These are phyloP conservation scores for Paralinhomoeus sp. DNA, from an alignment of 2,888 invertebrate species.

Conservation along the genomic window DNA sequence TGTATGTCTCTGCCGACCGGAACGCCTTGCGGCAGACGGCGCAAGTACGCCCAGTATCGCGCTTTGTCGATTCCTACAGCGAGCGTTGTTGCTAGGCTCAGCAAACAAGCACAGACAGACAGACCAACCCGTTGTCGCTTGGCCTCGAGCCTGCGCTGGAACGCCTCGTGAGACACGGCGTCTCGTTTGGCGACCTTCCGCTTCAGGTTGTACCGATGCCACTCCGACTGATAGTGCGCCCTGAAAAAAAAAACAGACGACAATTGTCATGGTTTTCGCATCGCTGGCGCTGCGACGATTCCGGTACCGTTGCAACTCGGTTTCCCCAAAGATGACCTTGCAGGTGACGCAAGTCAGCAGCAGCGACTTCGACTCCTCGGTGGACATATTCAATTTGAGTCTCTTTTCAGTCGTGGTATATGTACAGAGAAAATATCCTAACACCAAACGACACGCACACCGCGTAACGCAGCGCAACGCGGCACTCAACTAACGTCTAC, in stretches of 20 bases:
- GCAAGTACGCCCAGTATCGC: constrained; percentile 10
- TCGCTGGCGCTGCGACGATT: too few species aligned
- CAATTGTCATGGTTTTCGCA: too few species aligned
- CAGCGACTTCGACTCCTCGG: too few species aligned
- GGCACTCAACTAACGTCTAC: too few species aligned
- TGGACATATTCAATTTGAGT: too few species aligned
- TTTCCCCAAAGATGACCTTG: constrained; percentile 56
- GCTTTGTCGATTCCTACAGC: constrained; percentile 7
- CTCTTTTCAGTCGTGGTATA: too few species aligned
- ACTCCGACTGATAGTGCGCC: constrained; percentile 86
- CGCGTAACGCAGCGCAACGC: too few species aligned
- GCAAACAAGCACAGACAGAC: constrained; percentile 3
- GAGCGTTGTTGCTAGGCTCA: constrained; percentile 9
- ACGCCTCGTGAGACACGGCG: constrained; percentile 63
- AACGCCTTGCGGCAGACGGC: constrained; percentile 56
- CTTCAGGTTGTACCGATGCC: constrained; percentile 69
- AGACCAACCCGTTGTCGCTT: neutral
- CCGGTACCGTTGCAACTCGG: constrained; percentile 52
- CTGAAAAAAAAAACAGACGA: too few species aligned
- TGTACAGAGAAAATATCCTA: too few species aligned
- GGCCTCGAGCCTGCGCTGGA: constrained; percentile 43
- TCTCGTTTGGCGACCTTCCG: constrained; percentile 58
- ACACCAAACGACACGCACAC: too few species aligned
- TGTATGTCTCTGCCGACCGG: constrained; percentile 54
- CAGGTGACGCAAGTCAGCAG: constrained; percentile 70